Evolutionary conservation across 2,797 vertebrate species (phyloP).

Genomic region (Remorina albescens): DNA sequence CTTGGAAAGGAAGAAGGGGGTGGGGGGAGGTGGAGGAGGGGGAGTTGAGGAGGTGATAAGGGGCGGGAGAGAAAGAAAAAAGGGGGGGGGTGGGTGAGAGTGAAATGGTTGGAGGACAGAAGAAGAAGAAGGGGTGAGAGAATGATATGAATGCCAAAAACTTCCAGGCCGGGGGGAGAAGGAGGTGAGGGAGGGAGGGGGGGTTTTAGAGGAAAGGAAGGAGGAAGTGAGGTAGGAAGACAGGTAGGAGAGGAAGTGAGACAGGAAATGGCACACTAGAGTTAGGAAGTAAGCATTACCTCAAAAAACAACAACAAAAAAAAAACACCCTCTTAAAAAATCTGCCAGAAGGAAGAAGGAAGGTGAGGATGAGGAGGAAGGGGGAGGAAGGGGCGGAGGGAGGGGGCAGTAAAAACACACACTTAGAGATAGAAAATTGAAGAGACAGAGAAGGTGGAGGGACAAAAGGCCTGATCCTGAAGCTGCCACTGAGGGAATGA

Average conservation of each 20-base stretch:
- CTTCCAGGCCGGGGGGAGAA: conserved; percentile 31
- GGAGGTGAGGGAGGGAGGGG: no score
- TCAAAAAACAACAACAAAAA: conserved; percentile 33
- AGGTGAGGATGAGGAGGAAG: not conserved
- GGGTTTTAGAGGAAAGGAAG: not conserved
- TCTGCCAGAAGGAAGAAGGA: conserved; percentile 31
- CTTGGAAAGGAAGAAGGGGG: not conserved
- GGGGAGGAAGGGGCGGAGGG: conserved; percentile 1
- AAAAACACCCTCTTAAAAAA: conserved; percentile 20
- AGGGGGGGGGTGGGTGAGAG: conserved; percentile 29
- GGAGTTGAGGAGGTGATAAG: conserved; percentile 30
- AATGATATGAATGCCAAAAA: conserved; percentile 36
- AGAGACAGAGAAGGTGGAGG: conserved; percentile 55
- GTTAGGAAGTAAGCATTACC: conserved; percentile 57
- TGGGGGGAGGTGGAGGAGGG: not conserved
- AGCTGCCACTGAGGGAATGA: conserved; percentile 77
- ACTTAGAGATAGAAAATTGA: conserved; percentile 37
- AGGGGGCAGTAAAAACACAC: conserved; percentile 3
- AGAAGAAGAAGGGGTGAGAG: conserved; percentile 32
- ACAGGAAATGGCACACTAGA: conserved; percentile 46
- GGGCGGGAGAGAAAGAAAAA: conserved; percentile 7
- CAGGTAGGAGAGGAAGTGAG: conserved; percentile 45
- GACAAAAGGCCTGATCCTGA: conserved; percentile 75
- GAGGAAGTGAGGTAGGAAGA: conserved; percentile 31
- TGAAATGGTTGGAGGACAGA: conserved; percentile 18